Percentiles rank a stretch among this genome's conserved stretches.
These are phyloP conservation scores for Leptopterna dolabrata DNA, from an alignment of 2,888 invertebrate species.

Conservation along the genomic window DNA sequence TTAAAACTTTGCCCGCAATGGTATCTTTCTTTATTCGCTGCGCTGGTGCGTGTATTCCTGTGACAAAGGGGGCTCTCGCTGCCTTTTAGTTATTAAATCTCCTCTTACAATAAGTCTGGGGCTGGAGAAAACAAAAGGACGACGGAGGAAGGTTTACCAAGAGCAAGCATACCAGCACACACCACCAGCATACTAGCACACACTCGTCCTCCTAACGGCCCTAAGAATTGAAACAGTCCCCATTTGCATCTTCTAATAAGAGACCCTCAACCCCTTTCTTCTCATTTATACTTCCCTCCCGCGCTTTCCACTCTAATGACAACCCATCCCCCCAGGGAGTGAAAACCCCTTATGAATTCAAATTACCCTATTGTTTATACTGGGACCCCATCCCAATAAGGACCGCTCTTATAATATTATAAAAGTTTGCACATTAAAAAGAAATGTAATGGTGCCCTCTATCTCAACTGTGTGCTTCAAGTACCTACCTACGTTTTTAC, in stretches of 20 bases:
- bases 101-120: neutral
- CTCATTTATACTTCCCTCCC: constrained; percentile 37
- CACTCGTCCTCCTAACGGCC: constrained; percentile 3
- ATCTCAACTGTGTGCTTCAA: neutral
- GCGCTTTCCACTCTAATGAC: constrained; percentile 23
- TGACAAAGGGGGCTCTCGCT: neutral
- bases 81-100: constrained; percentile 20
- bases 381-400: neutral
- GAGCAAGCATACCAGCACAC: neutral
- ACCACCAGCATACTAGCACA: neutral
- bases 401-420: constrained; percentile 31
- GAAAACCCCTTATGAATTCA: constrained; percentile 58
- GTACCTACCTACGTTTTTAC: constrained; percentile 3
- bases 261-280: neutral
- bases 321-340: neutral
- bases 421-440: constrained; percentile 49
- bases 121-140: neutral
- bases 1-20: neutral
- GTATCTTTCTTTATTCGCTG: neutral
- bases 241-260: constrained; percentile 57
- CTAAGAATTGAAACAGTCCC: constrained; percentile 50
- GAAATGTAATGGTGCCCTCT: neutral
- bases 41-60: neutral
- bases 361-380: constrained; percentile 58
- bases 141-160: constrained; percentile 8